Conservation (phyloP, 1,140 invertebrate genomes). For the Caerostris darwini region DNA sequence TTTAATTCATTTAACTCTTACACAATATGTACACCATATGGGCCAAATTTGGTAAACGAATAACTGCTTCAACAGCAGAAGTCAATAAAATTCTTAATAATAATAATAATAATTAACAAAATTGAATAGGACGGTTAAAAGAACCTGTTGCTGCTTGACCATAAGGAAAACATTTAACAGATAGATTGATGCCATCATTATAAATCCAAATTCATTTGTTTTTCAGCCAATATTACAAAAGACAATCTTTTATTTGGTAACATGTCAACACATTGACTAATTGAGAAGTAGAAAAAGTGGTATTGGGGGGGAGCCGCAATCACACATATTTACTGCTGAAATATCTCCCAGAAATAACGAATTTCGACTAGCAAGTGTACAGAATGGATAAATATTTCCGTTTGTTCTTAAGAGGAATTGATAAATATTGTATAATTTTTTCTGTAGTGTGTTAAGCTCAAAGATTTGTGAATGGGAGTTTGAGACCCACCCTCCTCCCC, state of each 20-base stretch:
- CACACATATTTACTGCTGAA: constrained; percentile 12
- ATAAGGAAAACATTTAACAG: too few relatives aligned
- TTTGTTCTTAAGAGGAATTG: constrained; percentile 42
- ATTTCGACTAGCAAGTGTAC: constrained; percentile 31
- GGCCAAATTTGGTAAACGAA: too few relatives aligned
- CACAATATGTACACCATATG: too few relatives aligned
- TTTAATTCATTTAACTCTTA: too few relatives aligned
- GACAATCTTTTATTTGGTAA: background rate
- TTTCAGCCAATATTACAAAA: background rate
- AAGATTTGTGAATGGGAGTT: constrained; percentile 25
- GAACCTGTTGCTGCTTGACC: too few relatives aligned
- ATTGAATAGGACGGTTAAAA: too few relatives aligned
- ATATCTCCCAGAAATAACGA: constrained; percentile 2
- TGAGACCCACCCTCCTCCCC: background rate
- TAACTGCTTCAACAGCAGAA: too few relatives aligned
- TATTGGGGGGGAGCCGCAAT: background rate
- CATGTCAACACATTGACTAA: background rate
- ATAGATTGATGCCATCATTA: too few relatives aligned
- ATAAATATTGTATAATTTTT: constrained; percentile 3
- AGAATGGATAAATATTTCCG: constrained; percentile 35
- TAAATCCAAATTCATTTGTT: background rate
- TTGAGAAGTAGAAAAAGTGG: background rate
- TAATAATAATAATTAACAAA: too few relatives aligned
- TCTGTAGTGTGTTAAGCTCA: constrained; percentile 43
- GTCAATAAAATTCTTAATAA: too few relatives aligned